phyloP scores from a whole-genome alignment of 2,113 vertebrate species.

The Connochaetes taurinus region DNA sequence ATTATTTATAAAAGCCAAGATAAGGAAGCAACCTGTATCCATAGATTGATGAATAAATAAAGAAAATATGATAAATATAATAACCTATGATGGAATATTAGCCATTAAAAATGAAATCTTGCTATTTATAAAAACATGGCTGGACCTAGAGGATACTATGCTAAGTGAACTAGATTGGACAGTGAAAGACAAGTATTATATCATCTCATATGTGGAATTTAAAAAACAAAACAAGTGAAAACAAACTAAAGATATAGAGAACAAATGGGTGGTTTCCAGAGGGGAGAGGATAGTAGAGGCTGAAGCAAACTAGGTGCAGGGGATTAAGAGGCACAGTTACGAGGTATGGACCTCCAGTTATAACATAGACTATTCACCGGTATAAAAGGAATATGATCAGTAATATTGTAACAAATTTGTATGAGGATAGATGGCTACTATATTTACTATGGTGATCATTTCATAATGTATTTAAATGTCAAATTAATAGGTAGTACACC shows the following conservation, averaged over 20 bases:
- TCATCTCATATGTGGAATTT: background rate
- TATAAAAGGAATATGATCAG: background rate
- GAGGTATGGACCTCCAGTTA: background rate
- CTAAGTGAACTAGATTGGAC: background rate
- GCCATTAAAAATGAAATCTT: background rate
- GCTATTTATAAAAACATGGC: background rate
- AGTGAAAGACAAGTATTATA: background rate
- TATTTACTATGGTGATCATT: background rate
- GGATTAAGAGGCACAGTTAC: background rate
- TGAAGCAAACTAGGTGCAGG: background rate
- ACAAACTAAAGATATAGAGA: background rate
- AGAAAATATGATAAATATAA: background rate
- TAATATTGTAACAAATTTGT: background rate
- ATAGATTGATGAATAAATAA: background rate
- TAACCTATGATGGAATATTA: background rate
- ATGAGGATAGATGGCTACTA: background rate
- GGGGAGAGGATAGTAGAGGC: too few species aligned
- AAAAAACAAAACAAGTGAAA: background rate
- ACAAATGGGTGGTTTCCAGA: background rate
- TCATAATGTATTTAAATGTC: background rate
- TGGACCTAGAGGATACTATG: background rate
- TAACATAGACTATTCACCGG: background rate
- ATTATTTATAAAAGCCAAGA: background rate
- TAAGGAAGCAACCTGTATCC: background rate
- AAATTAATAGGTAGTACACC: background rate